Base-by-base conservation (phyloP, 2,888 invertebrate genomes). In the Cyclophora punctaria region DNA sequence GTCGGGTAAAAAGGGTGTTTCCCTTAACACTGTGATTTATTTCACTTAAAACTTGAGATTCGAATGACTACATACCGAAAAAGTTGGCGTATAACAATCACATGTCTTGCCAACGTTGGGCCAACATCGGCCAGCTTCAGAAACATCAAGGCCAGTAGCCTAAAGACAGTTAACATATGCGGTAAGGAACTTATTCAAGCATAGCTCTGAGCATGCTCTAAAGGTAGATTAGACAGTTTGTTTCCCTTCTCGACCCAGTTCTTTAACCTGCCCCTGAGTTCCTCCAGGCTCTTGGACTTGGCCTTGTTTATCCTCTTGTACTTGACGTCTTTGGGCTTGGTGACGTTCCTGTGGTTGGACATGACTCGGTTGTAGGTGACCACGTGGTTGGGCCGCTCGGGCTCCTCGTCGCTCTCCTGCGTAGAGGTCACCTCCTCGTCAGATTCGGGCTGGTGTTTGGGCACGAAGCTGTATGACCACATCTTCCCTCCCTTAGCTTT, bases 251-350 rank as follows among this genome's bases (percentile, higher is more conserved):
- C 96, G 41, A 95, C 95, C 92, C 95, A 95, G 76, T 94, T 95
- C 89, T 94, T 94, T 73, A 96, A 89, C 57, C 95, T 90, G 0
- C 96, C 96, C 3, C 96, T 84, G 51, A 96, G 73, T 69, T 96
- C 96, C 67, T 96, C 96, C 59, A 96, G 84, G 67, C 96, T 96
- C 82, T 96, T 95, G 55, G 96, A 96, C 75, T 96, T 96, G 3
- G 96, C 96, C 76, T 96, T 96, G 75, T 96, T 96, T 77, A 96
- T 96, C 70, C 96, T 91, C 77, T 96, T 96, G 84, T 96, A 96
- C 81, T 96, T 96, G 40, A 96, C 96, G 75, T 96, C 96, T 84
- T 96, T 96, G 58, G 96, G 96, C 76, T 96, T 96, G 3, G 95
- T 96, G 48, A 96, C 96, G 48, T 95, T 95, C 58, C 96, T 90